phyloP scores from a whole-genome alignment of 1,140 invertebrate species.

The Pseudomyrmex gracilis region DNA sequence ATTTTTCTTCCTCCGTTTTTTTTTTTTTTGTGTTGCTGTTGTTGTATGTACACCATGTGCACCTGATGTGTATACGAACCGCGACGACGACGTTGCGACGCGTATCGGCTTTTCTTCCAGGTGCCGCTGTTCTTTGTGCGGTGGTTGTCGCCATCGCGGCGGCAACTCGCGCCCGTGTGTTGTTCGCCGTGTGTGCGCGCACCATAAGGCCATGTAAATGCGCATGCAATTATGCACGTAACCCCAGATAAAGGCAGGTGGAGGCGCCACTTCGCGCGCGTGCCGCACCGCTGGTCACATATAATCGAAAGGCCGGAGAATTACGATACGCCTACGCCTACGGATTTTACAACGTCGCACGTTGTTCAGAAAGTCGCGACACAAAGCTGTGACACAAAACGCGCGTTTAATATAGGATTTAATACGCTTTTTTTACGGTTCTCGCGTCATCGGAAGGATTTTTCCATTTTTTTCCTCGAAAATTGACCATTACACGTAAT shows the following conservation, averaged over 20 bases:
- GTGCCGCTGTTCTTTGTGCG: slow-evolving; percentile 35
- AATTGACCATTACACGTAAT: background rate
- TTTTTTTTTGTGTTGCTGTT: slow-evolving; percentile 9
- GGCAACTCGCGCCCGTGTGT: slow-evolving; percentile 12
- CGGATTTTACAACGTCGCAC: slow-evolving; percentile 12
- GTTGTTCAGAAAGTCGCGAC: background rate
- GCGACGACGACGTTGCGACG: slow-evolving; percentile 1
- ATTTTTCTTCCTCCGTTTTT: background rate
- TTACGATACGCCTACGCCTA: slow-evolving; percentile 10
- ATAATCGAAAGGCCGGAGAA: slow-evolving; percentile 62
- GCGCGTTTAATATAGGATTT: background rate
- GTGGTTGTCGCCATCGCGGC: slow-evolving; percentile 1
- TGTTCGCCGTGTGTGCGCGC: background rate
- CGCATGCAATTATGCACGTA: slow-evolving; percentile 61
- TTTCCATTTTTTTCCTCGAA: background rate
- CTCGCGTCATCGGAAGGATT: background rate
- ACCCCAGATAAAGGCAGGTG: background rate
- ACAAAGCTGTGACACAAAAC: background rate
- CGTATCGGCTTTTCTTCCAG: slow-evolving; percentile 54
- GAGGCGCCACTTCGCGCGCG: background rate
- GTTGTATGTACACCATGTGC: background rate
- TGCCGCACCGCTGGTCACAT: slow-evolving; percentile 14
- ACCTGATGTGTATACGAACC: slow-evolving; percentile 4
- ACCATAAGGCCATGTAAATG: slow-evolving; percentile 34
- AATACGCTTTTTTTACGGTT: background rate